Evolutionary conservation across 2,797 vertebrate species (phyloP).

Genomic region (Bradypodion pumilum): DNA sequence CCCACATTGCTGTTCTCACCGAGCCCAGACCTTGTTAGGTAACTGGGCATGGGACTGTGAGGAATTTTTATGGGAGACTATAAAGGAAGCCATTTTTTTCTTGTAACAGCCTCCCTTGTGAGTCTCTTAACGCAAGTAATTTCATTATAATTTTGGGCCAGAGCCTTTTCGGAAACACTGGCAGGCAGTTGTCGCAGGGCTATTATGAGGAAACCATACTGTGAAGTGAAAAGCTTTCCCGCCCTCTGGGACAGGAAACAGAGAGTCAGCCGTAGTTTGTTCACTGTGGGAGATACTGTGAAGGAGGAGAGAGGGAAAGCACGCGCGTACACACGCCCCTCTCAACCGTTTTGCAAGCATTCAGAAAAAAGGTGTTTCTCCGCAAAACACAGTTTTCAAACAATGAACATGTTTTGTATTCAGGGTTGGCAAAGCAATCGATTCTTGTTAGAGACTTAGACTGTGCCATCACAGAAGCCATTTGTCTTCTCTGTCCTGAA

Average conservation of each 20-base stretch:
- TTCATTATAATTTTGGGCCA: constrained; percentile 35
- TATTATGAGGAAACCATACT: constrained; percentile 72
- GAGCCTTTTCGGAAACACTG: constrained; percentile 65
- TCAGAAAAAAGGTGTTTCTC: constrained; percentile 68
- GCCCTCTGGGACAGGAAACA: constrained; percentile 61
- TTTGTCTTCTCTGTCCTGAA: constrained; percentile 70
- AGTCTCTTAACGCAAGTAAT: constrained; percentile 58
- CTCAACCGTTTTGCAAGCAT: constrained; percentile 61
- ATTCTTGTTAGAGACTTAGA: constrained; percentile 78
- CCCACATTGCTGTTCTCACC: background rate
- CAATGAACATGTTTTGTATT: constrained; percentile 80
- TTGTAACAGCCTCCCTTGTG: constrained; percentile 22
- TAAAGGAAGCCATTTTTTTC: constrained; percentile 40
- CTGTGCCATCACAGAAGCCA: constrained; percentile 67
- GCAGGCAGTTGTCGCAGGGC: constrained; percentile 57
- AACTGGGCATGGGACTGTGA: constrained; percentile 20
- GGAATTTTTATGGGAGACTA: constrained; percentile 35
- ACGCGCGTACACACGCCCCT: background rate
- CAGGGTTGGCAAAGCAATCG: constrained; percentile 77
- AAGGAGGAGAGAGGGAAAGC: constrained; percentile 33
- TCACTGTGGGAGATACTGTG: constrained; percentile 66
- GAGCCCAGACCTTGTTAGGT: constrained; percentile 6
- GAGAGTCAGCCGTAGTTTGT: constrained; percentile 64
- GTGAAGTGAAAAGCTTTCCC: constrained; percentile 69
- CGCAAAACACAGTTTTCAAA: constrained; percentile 74